Evolutionary conservation across 2,113 vertebrate genomes (phyloP).

Genomic region (Apteryx mantelli): DNA sequence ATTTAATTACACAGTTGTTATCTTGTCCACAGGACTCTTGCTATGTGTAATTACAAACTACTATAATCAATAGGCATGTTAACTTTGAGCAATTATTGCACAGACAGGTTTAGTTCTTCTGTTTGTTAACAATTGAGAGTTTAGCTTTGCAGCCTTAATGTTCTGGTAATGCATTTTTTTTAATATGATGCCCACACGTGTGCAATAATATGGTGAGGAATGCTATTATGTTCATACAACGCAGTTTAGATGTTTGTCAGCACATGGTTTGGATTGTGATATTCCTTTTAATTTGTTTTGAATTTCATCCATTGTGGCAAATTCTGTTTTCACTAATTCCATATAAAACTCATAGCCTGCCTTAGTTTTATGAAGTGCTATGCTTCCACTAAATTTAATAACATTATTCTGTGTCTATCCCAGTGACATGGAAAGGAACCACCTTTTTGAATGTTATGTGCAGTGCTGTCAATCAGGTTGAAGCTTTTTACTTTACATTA

Average conservation of each 20-base stretch:
- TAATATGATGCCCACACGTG: fast-evolving
- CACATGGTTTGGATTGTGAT: neutral
- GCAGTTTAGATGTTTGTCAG: neutral
- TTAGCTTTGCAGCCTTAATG: neutral
- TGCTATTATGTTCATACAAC: neutral
- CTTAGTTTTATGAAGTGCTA: neutral
- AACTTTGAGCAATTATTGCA: neutral
- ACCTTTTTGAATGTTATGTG: neutral
- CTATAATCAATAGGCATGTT: neutral
- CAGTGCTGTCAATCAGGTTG: neutral
- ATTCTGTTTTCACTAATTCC: neutral
- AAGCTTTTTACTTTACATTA: neutral
- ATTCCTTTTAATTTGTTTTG: neutral
- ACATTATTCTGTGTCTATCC: neutral
- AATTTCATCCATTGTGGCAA: neutral
- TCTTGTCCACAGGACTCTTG: neutral
- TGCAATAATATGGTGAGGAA: neutral
- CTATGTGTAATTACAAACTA: neutral
- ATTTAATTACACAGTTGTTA: neutral
- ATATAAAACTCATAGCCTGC: neutral
- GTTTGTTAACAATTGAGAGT: neutral
- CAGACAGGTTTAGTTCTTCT: neutral
- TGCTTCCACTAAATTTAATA: neutral
- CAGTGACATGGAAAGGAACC: neutral
- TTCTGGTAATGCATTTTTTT: neutral